Percentiles rank a stretch among this genome's conserved stretches.
These are phyloP conservation scores for Erpobdella octoculata DNA, from an alignment of 2,888 invertebrate species.

Conservation along the genomic window DNA sequence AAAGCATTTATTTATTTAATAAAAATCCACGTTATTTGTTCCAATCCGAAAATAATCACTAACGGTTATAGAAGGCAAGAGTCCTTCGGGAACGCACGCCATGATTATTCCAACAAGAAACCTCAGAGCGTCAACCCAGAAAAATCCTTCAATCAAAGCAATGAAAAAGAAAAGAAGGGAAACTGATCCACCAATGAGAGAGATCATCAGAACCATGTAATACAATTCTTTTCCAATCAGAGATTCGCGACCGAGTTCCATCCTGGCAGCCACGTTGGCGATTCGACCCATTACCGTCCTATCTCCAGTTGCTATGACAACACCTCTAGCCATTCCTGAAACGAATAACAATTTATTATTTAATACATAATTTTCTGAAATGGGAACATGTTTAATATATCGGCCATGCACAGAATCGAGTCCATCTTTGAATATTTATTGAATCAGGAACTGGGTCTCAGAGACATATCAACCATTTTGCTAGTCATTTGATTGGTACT, in stretches of 20 bases:
- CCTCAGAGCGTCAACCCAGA: slow-evolving; percentile 97
- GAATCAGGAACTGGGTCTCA: no score
- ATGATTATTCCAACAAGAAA: slow-evolving; percentile 97
- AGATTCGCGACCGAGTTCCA: slow-evolving; percentile 66
- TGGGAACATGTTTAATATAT: no score
- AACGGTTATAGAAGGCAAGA: slow-evolving; percentile 92
- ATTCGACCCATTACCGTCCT: slow-evolving; percentile 53
- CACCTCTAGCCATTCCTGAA: slow-evolving; percentile 49
- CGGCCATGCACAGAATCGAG: no score
- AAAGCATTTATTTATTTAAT: not conserved
- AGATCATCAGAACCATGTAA: slow-evolving; percentile 96
- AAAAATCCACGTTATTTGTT: no score
- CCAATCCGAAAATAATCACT: slow-evolving; percentile 83
- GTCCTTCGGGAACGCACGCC: slow-evolving; percentile 96
- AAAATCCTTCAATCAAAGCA: slow-evolving; percentile 90
- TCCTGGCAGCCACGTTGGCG: slow-evolving; percentile 52
- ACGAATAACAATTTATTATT: no score
- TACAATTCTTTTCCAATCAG: slow-evolving; percentile 98
- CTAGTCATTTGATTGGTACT: no score
- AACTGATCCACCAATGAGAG: slow-evolving; percentile 69
- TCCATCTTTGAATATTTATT: no score
- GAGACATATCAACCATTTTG: no score
- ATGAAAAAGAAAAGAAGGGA: slow-evolving; percentile 93
- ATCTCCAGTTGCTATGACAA: slow-evolving; percentile 52
- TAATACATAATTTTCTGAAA: no score